Base-by-base conservation (phyloP, 2,888 invertebrate species). In the Tenthredo livida region DNA sequence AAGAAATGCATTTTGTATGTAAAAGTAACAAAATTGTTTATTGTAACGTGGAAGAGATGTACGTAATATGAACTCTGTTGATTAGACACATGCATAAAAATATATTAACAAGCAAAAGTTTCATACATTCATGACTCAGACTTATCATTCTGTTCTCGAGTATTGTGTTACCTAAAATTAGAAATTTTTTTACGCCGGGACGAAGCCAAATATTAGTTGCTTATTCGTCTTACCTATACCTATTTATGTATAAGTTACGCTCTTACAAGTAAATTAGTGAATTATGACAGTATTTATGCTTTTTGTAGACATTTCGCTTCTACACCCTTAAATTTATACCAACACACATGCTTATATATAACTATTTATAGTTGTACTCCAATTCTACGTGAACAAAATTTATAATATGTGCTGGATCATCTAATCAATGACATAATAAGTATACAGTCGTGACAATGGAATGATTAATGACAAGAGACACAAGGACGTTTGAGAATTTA, bases 301-400 rank as follows among this genome's bases (percentile, higher is more conserved):
- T 61, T 54, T 47, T 10, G 65, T 78, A 84, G 77, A 84, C 65
- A 78, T 78, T 84, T 67, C 47, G 67, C 73, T 85, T 85, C 65
- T 86, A 85, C 85, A 87, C 86, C 78, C 85, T 86, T 87, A 87
- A 84, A 73, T 82, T 87, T 87, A 88, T 82, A 87, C 85, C 86
- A 86, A 86, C 86, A 86, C 85, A 78, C 61, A 85, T 84, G 70
- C 85, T 86, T 86, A 87, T 85, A 87, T 85, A 85, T 87, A 86
- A 43, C n/a, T 43, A 40, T 73, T 43, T 85, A 86, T 70, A 77
- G 75, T 85, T 84, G 80, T 85, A 70, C 78, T 84, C 47, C 29
- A 40, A 83, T 67, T 37, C 61, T 80, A 80, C 80, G 58, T 61
- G 50, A 80, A 80, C 58, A 80, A n/a, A 77, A 33, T 6, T 80